Conservation (phyloP, 2,797 vertebrate genomes). For the Buphagus erythrorhynchus region DNA sequence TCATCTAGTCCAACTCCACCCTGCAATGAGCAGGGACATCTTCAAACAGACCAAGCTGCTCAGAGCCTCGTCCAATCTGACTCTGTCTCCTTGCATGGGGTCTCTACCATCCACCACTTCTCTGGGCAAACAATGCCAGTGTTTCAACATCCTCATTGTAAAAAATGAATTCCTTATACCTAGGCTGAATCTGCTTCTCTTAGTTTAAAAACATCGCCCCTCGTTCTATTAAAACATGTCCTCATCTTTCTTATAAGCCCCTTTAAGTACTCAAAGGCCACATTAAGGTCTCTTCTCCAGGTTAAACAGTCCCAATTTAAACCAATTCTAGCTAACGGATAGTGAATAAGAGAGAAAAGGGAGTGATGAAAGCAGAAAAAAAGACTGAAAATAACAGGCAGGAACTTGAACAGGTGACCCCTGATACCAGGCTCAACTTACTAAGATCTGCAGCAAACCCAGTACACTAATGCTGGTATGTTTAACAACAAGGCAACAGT, state of each 20-base stretch:
- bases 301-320: not conserved
- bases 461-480: not conserved
- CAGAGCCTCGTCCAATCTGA: not conserved
- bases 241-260: not conserved
- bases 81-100: not conserved
- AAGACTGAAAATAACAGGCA: not conserved
- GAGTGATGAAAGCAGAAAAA: not conserved
- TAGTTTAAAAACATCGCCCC: not conserved
- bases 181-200: not conserved
- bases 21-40: not conserved
- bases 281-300: not conserved
- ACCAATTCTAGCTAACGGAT: not conserved
- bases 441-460: not conserved
- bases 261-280: not conserved
- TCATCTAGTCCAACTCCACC: not conserved
- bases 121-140: not conserved
- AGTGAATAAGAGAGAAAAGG: not conserved
- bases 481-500: not conserved
- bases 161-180: not conserved
- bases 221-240: not conserved
- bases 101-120: not conserved
- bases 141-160: not conserved
- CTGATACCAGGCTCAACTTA: not conserved
- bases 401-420: not conserved
- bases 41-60: not conserved